Base-by-base conservation (phyloP, 2,888 invertebrate species). In the Lasiommata megera region DNA sequence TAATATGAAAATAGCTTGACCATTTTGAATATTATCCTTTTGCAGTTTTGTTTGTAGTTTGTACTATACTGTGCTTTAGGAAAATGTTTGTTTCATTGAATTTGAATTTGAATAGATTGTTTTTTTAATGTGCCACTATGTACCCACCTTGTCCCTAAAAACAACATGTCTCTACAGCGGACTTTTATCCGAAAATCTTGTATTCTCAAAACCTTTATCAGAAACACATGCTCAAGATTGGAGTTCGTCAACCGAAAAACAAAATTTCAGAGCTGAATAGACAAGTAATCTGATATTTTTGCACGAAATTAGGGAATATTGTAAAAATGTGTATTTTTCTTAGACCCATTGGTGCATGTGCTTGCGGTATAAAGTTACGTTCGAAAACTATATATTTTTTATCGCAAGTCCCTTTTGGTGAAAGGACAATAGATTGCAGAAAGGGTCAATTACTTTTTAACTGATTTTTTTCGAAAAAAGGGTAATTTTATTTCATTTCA, bases 281-380 rank as follows among this genome's bases (percentile, higher is more conserved):
- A 65, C 57, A 56, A 47, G 88, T 81, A 88, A 88, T 71, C 62
- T 76, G 88, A 88, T 88, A 88, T 88, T 88, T 88, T 83, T 79
- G 86, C 82, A 77, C 74, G 71, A 79, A 86, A 84, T 82, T 77
- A 76, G 78, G 79, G 81, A 84, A 84, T 84, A 84, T 82, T 84
- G 80, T 84, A 79, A 85, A 85, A 82, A 72, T 66, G 72, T 66
- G 80, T 79, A 79, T 87, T 82, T 85, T 82, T 87, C 82, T 79
- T 77, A 79, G 81, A 82, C 55, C 73, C 77, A 71, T 70, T 70
- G 69, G 72, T 71, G 81, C 85, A 84, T 86, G 82, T 83, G 81
- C 74, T 58, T 76, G 82, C 68, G 87, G 88, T 87, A 82, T 88
- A 80, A 69, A 70, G 69, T 88, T 88, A 82, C 88, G 59, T 67